Evolutionary conservation across 2,888 invertebrate genomes (phyloP).

Genomic region (Suillia variegata): DNA sequence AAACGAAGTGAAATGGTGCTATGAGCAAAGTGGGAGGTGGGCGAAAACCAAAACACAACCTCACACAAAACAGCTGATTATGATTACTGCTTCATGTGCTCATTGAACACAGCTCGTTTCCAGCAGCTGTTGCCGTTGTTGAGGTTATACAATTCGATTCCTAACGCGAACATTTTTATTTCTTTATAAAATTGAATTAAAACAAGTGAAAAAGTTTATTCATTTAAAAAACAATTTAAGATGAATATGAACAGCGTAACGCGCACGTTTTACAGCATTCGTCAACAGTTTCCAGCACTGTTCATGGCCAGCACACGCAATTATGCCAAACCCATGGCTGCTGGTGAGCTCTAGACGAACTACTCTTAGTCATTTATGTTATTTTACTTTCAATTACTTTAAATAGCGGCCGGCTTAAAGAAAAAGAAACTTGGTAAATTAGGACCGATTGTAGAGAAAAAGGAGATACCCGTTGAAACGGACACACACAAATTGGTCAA

Average conservation of each 20-base stretch:
- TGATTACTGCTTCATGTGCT: conserved; percentile 4
- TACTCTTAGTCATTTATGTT: conserved; percentile 4
- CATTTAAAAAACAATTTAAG: too few relatives aligned
- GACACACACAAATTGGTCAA: conserved; percentile 77
- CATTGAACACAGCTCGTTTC: conserved; percentile 35
- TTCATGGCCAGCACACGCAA: conserved; percentile 26
- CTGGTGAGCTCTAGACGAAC: neutral
- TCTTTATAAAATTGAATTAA: neutral
- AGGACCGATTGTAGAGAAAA: conserved; percentile 71
- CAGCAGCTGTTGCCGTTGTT: conserved; percentile 5
- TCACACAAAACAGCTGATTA: conserved; percentile 16
- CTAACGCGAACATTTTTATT: neutral
- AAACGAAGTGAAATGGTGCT: too few relatives aligned
- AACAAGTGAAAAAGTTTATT: neutral
- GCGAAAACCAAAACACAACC: conserved; percentile 26
- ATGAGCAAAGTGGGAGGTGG: too few relatives aligned
- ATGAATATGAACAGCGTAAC: conserved; percentile 34
- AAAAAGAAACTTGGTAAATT: conserved; percentile 69
- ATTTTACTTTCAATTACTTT: too few relatives aligned
- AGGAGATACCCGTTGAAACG: conserved; percentile 80
- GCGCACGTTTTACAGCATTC: conserved; percentile 26
- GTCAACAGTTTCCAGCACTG: conserved; percentile 27
- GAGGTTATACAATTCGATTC: conserved; percentile 35
- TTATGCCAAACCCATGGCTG: conserved; percentile 42
- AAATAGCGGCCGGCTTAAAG: conserved; percentile 55